A percentile compares a stretch with the other conserved stretches of the same genome.
These are phyloP conservation scores for Siphlonurus alternatus DNA, from an alignment of 2,888 invertebrate species.

Conservation along the genomic window DNA sequence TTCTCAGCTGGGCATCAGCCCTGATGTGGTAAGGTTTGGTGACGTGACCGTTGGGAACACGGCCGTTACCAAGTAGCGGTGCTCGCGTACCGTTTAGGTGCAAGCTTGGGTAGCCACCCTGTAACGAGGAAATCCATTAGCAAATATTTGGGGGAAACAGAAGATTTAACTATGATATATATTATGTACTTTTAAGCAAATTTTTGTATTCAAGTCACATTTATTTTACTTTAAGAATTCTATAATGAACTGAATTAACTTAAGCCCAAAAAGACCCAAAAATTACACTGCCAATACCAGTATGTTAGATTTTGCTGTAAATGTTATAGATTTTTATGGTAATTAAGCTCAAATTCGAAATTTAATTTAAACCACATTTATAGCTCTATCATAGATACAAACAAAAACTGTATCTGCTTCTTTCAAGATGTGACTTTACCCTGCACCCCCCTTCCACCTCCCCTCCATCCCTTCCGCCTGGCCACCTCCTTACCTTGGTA, in stretches of 20 bases:
- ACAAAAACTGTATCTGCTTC: neutral
- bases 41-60: constrained; percentile 38
- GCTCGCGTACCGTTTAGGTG: constrained; percentile 32
- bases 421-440: neutral
- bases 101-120: constrained; percentile 32
- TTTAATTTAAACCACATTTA: neutral
- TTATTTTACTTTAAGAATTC: no score
- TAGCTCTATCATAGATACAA: neutral
- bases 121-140: constrained; percentile 11
- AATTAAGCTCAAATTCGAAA: neutral
- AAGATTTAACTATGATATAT: no score
- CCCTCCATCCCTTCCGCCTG: no score
- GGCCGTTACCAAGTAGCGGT: constrained; percentile 28
- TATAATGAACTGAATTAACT: no score
- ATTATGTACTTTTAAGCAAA: no score
- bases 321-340: neutral
- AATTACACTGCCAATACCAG: no score
- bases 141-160: no score
- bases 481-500: constrained; percentile 39
- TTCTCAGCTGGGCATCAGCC: constrained; percentile 23
- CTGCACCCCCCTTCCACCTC: no score
- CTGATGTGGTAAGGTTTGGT: neutral
- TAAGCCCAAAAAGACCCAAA: no score
- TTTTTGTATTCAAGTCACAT: no score
- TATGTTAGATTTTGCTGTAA: no score